Percentiles rank a stretch among this genome's conserved stretches.
phyloP scores from a whole-genome alignment of 2,888 invertebrate genomes.

The Spisula solida region DNA sequence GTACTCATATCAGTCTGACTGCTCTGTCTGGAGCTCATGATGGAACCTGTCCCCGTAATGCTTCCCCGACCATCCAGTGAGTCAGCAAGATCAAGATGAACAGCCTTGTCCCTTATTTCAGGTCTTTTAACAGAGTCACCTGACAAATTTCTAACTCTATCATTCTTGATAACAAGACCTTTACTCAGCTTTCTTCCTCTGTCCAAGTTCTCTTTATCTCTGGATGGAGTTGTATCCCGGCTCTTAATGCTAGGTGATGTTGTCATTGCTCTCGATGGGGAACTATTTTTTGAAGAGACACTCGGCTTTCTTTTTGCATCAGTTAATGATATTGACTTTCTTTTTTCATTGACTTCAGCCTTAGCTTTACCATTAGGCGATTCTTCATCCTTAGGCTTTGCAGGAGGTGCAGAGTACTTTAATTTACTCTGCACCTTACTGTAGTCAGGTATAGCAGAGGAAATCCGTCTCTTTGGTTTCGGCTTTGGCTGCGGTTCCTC shows the following conservation, averaged over 20 bases:
- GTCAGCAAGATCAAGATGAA: conserved; percentile 70
- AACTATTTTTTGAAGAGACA: conserved; percentile 25
- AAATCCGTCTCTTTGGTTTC: conserved; percentile 73
- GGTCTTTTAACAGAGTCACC: conserved; percentile 71
- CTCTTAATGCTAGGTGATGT: conserved; percentile 36
- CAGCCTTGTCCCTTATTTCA: conserved; percentile 55
- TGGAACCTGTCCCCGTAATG: conserved; percentile 67
- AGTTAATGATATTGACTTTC: conserved; percentile 19
- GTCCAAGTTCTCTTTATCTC: conserved; percentile 43
- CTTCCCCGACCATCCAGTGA: conserved; percentile 68
- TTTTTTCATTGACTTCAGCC: conserved; percentile 44
- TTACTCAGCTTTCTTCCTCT: conserved; percentile 41
- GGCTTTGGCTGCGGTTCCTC: conserved; percentile 54
- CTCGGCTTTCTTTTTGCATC: conserved; percentile 15
- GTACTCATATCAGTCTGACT: conserved; percentile 80
- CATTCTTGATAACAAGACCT: conserved; percentile 43
- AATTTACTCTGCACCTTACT: conserved; percentile 84
- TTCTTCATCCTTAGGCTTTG: conserved; percentile 55
- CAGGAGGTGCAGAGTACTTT: conserved; percentile 70
- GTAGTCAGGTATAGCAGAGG: conserved; percentile 80
- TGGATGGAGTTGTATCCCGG: conserved; percentile 49
- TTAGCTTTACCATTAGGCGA: conserved; percentile 40
- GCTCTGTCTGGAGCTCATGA: conserved; percentile 62
- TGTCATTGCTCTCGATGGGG: conserved; percentile 7
- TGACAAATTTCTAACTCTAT: conserved; percentile 59